These are phyloP conservation scores for Drosophila orosa DNA, from an alignment of 1,140 invertebrate species.

Conservation along the genomic window DNA sequence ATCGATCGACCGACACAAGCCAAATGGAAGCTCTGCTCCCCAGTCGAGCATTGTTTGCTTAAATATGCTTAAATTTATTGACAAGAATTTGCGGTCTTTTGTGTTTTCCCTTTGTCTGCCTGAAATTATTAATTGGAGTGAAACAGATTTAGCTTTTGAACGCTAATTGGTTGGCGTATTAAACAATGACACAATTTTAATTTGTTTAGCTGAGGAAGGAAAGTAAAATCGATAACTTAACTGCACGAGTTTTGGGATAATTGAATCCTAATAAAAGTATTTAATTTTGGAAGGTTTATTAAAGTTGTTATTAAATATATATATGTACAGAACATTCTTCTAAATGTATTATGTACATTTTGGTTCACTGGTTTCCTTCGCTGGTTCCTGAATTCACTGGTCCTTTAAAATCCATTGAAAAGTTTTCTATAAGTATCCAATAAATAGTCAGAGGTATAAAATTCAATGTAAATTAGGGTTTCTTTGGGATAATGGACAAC, in stretches of 20 bases:
- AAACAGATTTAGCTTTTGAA: conserved; percentile 39
- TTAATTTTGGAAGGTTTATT: background rate
- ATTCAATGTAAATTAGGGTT: too few species aligned
- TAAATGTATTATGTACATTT: too few species aligned
- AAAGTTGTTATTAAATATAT: background rate
- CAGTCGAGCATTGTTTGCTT: conserved; percentile 69
- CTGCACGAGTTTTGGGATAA: background rate
- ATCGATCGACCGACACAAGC: conserved; percentile 1
- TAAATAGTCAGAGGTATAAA: too few species aligned
- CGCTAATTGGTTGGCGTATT: conserved; percentile 29
- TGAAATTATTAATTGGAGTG: conserved; percentile 57
- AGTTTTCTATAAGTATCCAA: too few species aligned
- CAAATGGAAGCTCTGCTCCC: conserved; percentile 40
- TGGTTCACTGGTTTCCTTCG: too few species aligned
- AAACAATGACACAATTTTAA: conserved; percentile 4
- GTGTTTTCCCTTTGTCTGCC: conserved; percentile 36
- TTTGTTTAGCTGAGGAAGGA: background rate
- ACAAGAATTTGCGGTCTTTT: conserved; percentile 62
- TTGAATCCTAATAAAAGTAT: background rate
- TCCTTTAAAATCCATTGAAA: too few species aligned
- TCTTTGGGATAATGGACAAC: too few species aligned
- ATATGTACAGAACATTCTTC: too few species aligned
- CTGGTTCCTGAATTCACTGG: too few species aligned
- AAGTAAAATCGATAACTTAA: background rate
- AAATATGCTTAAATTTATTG: conserved; percentile 80